These are phyloP conservation scores for Watsonalla cultraria DNA, from an alignment of 2,888 invertebrate species.

Conservation along the genomic window DNA sequence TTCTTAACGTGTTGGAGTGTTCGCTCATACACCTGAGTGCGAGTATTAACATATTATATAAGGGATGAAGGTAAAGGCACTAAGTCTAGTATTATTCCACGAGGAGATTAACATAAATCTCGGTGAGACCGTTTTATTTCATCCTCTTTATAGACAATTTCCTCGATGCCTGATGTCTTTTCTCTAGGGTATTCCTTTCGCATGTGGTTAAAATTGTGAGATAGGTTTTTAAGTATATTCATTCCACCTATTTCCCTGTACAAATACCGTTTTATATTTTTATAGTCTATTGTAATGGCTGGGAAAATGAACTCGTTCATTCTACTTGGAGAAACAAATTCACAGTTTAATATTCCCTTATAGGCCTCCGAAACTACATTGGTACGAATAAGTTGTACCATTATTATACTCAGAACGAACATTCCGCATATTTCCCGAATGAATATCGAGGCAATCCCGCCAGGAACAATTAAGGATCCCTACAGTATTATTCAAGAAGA, in stretches of 20 bases:
- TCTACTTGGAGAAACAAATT: conserved; percentile 15
- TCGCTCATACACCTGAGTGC: conserved; percentile 41
- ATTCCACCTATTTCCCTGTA: background rate
- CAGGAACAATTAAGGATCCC: conserved; percentile 53
- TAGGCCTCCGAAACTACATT: conserved; percentile 29
- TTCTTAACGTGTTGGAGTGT: conserved; percentile 46
- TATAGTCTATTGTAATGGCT: conserved; percentile 13
- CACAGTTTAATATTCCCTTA: conserved; percentile 28
- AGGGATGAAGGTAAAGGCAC: conserved; percentile 26
- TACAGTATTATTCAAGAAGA: conserved; percentile 35
- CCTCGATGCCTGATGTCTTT: conserved; percentile 18
- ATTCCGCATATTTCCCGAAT: conserved; percentile 50
- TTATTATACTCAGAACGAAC: conserved; percentile 46
- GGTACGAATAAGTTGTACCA: conserved; percentile 25
- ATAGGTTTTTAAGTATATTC: background rate
- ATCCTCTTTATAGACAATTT: conserved; percentile 24
- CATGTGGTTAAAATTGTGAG: background rate
- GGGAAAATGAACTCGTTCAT: conserved; percentile 15
- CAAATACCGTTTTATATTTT: background rate
- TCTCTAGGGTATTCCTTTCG: conserved; percentile 8
- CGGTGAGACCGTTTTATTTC: conserved; percentile 29
- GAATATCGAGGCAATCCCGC: conserved; percentile 48
- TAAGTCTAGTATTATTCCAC: conserved; percentile 27
- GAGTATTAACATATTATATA: conserved; percentile 36
- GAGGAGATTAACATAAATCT: conserved; percentile 35